These are phyloP conservation scores for Homarus gammarus DNA, from an alignment of 2,888 invertebrate genomes.

Conservation along the genomic window DNA sequence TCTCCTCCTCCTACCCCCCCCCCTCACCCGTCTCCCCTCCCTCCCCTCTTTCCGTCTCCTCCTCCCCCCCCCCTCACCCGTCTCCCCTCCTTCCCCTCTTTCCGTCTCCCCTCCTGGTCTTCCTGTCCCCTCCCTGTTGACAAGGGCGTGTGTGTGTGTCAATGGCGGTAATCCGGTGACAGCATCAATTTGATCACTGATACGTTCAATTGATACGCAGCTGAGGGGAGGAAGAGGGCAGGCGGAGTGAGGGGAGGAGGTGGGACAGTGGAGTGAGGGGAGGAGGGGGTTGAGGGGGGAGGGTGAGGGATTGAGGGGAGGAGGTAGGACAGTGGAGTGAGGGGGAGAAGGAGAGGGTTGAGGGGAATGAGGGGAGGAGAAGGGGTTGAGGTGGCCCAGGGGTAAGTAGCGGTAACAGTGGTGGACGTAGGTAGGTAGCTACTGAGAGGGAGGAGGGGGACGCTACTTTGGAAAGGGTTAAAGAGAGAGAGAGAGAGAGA, in stretches of 20 bases:
- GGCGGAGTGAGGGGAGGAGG: neutral
- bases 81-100: slow-evolving; percentile 18
- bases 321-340: no score
- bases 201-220: slow-evolving; percentile 69
- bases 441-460: no score
- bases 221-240: neutral
- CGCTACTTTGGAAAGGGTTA: no score
- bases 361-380: no score
- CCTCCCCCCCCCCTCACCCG: no score
- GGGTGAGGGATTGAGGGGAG: neutral
- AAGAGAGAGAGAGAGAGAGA: no score
- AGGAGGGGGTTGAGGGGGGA: neutral
- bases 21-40: neutral
- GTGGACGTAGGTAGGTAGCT: no score
- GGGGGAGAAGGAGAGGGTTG: no score
- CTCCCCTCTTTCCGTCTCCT: neutral
- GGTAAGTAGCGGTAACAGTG: no score
- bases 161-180: slow-evolving; percentile 65
- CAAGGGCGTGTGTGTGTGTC: slow-evolving; percentile 63
- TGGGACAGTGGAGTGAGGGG: neutral
- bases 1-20: neutral
- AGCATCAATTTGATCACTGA: slow-evolving; percentile 69
- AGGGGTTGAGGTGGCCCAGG: no score
- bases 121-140: slow-evolving; percentile 44
- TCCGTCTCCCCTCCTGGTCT: slow-evolving; percentile 11